Conservation (phyloP, 1,140 invertebrate genomes). For the Teleogryllus occipitalis region DNA sequence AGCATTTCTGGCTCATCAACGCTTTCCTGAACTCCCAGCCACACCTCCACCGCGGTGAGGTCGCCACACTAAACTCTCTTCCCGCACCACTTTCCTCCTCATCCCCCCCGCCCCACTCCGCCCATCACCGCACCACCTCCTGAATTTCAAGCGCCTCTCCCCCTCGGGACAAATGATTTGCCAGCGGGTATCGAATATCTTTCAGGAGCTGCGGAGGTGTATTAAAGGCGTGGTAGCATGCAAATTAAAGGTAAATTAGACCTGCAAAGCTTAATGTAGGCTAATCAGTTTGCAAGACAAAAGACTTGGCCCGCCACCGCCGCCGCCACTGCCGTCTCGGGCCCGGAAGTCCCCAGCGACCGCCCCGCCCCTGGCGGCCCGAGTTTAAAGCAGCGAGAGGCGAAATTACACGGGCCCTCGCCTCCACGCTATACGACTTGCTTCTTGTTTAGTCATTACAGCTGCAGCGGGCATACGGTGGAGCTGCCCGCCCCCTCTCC, state of each 20-base stretch:
- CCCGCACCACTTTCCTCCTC: no score
- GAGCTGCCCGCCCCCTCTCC: no score
- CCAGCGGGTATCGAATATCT: background rate
- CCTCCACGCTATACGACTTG: background rate
- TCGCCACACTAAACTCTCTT: no score
- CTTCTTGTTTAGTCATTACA: background rate
- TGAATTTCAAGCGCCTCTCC: background rate
- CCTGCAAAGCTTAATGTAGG: background rate
- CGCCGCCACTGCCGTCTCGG: background rate
- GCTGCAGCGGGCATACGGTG: background rate
- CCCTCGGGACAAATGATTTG: background rate
- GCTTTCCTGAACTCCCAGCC: no score
- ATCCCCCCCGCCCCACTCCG: no score
- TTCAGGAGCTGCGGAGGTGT: background rate
- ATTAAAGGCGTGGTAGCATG: background rate
- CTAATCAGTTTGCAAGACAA: slow-evolving; percentile 1
- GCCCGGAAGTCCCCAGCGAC: background rate
- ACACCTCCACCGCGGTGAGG: no score
- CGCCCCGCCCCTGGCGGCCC: background rate
- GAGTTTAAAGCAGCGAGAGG: background rate
- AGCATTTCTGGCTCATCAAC: no score
- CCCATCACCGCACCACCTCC: no score
- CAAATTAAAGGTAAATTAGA: slow-evolving; percentile 5
- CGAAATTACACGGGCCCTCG: background rate
- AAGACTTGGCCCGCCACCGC: background rate